Evolutionary conservation across 2,797 vertebrate species (phyloP), one percentile per base, ranked within the genome.

Genomic region (Catharus ustulatus): DNA sequence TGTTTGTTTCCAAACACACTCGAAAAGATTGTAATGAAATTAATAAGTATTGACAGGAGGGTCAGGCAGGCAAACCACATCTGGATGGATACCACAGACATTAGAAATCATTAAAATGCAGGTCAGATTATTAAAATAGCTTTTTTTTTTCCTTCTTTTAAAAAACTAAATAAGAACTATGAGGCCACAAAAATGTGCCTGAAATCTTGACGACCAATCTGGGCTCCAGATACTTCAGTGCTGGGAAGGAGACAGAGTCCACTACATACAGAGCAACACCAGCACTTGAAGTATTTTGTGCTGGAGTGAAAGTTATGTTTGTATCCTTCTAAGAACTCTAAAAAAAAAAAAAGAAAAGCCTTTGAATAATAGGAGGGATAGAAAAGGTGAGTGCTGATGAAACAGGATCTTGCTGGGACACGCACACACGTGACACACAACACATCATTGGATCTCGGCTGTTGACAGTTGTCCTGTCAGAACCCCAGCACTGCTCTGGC

Each of bases 41-140:
- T 97, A 97, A 96, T 94, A 92, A 72, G 85, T 94, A 97, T 97
- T 93, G 96, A 96, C 96, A 95, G 90, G 78, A 78, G 80, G 91
- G 94, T 93, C 96, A 96, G 80, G 40, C 93, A 91, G 85, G 71
- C 83, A 92, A 86, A 84, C 58, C 89, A 92, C 94, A 97, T 95
- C 93, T 96, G 96, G 97, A 93, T 85, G 83, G 80, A 91, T 84
- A 87, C 76, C 59, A 81, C 58, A 79, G 90, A 84, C 90, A 83
- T 72, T n/a, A 76, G 66, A 93, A 86, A 85, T 54, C 1, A 90
- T 86, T 79, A 82, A 94, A 95, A 89, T 54, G 69, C 77, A 74
- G 77, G 80, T 89, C 83, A 87, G 75, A 87, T 64, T 83, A 84
- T 96, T 97, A 79, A 91, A 93, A 91, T 54, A 59, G 18, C 6